Conservation (phyloP, 1,140 invertebrate genomes). For the Ganaspis sp. region DNA sequence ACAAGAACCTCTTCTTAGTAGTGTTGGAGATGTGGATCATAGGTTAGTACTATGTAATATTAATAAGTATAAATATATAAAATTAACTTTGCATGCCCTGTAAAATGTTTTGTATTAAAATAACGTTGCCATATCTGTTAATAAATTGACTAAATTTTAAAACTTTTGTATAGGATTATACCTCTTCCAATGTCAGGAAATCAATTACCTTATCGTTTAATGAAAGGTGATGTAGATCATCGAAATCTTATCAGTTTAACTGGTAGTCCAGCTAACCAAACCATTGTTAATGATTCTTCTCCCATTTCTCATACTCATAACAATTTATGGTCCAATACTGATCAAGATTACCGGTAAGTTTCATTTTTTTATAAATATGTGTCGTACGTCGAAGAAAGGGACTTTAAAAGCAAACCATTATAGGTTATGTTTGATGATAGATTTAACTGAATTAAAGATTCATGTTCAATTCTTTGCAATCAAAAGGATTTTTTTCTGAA, state of each 20-base stretch:
- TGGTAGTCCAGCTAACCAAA: constrained; percentile 80
- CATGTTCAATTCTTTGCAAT: too few species aligned
- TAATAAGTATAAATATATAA: not conserved
- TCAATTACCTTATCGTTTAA: constrained; percentile 68
- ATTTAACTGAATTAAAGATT: too few species aligned
- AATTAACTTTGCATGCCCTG: not conserved
- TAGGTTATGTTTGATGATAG: too few species aligned
- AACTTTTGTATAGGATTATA: constrained; percentile 69
- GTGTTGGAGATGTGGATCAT: constrained; percentile 80
- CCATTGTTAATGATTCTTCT: constrained; percentile 60
- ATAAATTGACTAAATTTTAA: not conserved
- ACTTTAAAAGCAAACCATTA: too few species aligned
- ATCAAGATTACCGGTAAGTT: constrained; percentile 72
- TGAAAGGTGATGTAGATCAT: constrained; percentile 84
- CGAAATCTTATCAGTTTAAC: constrained; percentile 90
- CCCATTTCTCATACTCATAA: constrained; percentile 53
- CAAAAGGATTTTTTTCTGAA: too few species aligned
- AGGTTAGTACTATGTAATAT: constrained; percentile 58
- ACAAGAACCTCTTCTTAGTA: constrained; percentile 70
- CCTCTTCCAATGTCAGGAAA: constrained; percentile 68
- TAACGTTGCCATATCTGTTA: too few species aligned
- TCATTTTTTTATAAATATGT: too few species aligned
- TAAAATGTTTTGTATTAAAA: too few species aligned
- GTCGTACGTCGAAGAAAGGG: too few species aligned
- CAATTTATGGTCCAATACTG: constrained; percentile 67